Conservation (phyloP, 1,140 invertebrate genomes). For the Pseudoatta argentina region DNA sequence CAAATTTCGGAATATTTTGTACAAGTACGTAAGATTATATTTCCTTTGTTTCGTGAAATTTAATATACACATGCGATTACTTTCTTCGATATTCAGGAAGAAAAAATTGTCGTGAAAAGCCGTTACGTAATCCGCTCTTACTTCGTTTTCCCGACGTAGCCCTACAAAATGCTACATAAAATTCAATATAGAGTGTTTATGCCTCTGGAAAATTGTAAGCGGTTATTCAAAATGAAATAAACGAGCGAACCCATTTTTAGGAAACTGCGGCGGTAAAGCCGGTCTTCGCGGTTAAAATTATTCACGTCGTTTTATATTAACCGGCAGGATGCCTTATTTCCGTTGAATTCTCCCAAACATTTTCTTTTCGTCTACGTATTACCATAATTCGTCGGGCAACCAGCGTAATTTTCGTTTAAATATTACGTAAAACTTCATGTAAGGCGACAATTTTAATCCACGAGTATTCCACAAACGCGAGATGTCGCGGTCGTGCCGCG, state of each 20-base stretch:
- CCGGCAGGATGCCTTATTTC: constrained; percentile 4
- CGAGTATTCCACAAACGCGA: background rate
- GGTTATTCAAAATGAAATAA: constrained; percentile 43
- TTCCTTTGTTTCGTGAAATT: background rate
- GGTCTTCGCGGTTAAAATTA: constrained; percentile 29
- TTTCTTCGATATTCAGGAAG: background rate
- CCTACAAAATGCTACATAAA: constrained; percentile 33
- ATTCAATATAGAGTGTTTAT: constrained; percentile 40
- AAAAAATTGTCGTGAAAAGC: constrained; percentile 2
- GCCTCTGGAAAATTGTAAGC: constrained; percentile 1
- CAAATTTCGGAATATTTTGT: background rate
- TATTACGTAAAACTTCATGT: constrained; percentile 13
- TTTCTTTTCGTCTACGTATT: constrained; percentile 35
- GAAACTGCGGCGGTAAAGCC: background rate
- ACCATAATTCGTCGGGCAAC: constrained; percentile 35
- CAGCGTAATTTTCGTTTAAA: constrained; percentile 45
- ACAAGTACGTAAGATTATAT: background rate
- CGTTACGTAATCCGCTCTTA: background rate
- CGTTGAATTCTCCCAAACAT: background rate
- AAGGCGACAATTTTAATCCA: constrained; percentile 36
- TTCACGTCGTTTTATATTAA: constrained; percentile 46
- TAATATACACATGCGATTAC: background rate
- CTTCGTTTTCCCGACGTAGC: background rate
- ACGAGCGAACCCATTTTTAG: constrained; percentile 31
- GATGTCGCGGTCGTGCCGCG: constrained; percentile 53